Evolutionary conservation across 2,113 vertebrate species (phyloP), one percentile per base, ranked within the genome.

Genomic region (Mystacornis crossleyi): DNA sequence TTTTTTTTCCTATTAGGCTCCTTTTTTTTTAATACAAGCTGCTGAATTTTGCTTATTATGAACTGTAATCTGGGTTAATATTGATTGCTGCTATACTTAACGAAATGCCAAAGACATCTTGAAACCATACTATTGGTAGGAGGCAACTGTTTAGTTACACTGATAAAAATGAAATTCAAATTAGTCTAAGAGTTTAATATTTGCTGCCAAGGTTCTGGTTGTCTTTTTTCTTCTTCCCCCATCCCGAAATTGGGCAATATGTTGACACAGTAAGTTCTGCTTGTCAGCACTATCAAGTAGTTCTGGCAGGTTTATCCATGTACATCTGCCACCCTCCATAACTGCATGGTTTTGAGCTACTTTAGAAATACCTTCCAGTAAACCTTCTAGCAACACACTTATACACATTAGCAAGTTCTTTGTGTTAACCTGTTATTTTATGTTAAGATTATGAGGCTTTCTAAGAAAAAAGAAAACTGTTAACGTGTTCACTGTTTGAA

Each of bases 201-300:
- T 84, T 92, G 54, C 57, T 96, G 61, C 58, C 57, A 70, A 36
- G 10, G 40, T 75, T 93, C 43, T 84, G 50, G 21, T 62, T 84
- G 54, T 51, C 5, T 65, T 53, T 78, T 16, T 40, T 33, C 10
- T 79, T 51, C 12, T 50, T 42, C 16, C 25, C 18, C 24, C 9
- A 25, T 23, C 8, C 40, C 4, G 6, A 75, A 73, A 90, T 72
- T 93, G 80, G 72, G 81, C 78, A 95, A 91, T 91, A 67, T 91
- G 71, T 94, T 97, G 82, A 93, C 93, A 81, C 53, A 89, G 58
- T 77, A 78, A 81, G 31, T 92, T 96, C 83, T 97, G 61, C 77
- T 91, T 92, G 71, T 95, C 89, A 95, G 95, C 91, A 65, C 38
- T 93, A 53, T 91, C 71, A 80, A 78, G 91, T 69, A 70, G 86